These are phyloP conservation scores for Macrotis lagotis DNA, from an alignment of 2,113 vertebrate species.

Conservation along the genomic window DNA sequence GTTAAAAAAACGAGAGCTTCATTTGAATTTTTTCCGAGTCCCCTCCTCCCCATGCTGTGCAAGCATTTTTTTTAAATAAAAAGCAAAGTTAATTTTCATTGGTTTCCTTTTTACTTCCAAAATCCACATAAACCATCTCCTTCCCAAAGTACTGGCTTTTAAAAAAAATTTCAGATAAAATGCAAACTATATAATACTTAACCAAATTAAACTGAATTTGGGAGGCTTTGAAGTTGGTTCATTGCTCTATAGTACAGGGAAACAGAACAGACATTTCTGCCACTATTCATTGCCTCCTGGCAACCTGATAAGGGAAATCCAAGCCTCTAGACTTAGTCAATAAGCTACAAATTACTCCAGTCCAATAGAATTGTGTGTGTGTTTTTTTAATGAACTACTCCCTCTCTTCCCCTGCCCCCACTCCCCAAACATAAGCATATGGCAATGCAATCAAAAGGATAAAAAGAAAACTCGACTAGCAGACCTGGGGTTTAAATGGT, in stretches of 20 bases:
- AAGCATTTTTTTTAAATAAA: background rate
- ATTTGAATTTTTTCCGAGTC: background rate
- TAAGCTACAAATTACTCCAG: constrained; percentile 67
- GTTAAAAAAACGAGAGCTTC: background rate
- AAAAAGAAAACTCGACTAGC: constrained; percentile 71
- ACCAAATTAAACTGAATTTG: constrained; percentile 38
- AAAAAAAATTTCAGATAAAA: too few species aligned
- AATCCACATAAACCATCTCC: background rate
- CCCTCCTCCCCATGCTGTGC: background rate
- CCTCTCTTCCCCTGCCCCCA: background rate
- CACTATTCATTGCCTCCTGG: background rate
- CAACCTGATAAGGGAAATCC: background rate
- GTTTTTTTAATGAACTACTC: constrained; percentile 65
- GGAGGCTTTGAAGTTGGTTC: constrained; percentile 39
- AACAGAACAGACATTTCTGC: constrained; percentile 11
- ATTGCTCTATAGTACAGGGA: background rate
- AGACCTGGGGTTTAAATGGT: constrained; percentile 67
- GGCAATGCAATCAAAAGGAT: constrained; percentile 65
- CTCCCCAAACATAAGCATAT: constrained; percentile 44
- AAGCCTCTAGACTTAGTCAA: constrained; percentile 53
- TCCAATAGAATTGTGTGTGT: constrained; percentile 9
- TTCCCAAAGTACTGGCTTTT: constrained; percentile 21
- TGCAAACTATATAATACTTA: background rate
- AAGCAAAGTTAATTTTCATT: constrained; percentile 18
- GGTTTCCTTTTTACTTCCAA: background rate